These are phyloP conservation scores for Entosphenus tridentatus DNA, from an alignment of 2,113 vertebrate genomes.

Conservation along the genomic window DNA sequence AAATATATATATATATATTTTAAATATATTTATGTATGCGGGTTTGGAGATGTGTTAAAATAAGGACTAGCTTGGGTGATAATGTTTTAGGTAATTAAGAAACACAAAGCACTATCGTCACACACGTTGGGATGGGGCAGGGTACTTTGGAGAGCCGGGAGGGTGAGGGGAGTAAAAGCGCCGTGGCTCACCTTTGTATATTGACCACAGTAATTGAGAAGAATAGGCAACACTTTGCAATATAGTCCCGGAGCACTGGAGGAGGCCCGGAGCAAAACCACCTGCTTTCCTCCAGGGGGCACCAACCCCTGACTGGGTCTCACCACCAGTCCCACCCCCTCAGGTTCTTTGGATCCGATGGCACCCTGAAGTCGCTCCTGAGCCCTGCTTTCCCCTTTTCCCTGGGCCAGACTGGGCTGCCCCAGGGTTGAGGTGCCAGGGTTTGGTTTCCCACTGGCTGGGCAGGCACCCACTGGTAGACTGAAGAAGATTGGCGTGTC, in stretches of 20 bases:
- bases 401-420: no score
- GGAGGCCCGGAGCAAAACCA: slow-evolving; percentile 34
- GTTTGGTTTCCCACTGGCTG: slow-evolving; percentile 9
- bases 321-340: slow-evolving; percentile 16
- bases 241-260: slow-evolving; percentile 22
- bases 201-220: slow-evolving; percentile 36
- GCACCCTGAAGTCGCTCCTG: no score
- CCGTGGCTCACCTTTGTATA: slow-evolving; percentile 33
- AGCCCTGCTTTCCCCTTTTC: no score
- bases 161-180: not conserved
- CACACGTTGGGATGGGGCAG: not conserved
- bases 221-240: slow-evolving; percentile 28
- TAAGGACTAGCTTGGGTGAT: no score
- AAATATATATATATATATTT: no score
- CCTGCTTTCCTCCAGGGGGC: slow-evolving; percentile 36
- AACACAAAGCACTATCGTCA: not conserved
- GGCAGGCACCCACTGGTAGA: slow-evolving; percentile 19
- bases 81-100: not conserved
- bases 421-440: no score
- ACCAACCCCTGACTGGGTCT: slow-evolving; percentile 38
- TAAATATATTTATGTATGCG: no score
- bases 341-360: no score
- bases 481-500: slow-evolving; percentile 34
- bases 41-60: no score
- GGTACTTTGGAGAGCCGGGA: not conserved